Base-by-base conservation (phyloP, 2,888 invertebrate genomes). In the Choreutis nemorana region DNA sequence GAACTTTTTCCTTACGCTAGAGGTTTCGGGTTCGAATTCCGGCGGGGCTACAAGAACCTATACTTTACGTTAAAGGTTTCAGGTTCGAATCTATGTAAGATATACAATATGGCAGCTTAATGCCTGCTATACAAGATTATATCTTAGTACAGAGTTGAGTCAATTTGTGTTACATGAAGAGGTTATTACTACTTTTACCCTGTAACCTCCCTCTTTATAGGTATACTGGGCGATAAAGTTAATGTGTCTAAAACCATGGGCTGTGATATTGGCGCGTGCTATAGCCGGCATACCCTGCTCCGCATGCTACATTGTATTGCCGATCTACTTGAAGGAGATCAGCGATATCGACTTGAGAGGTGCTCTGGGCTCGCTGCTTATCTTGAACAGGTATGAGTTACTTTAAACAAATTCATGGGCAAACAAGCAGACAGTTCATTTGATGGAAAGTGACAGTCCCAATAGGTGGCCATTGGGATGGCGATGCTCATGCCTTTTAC, bases 271-370 rank as follows among this genome's bases (percentile, higher is more conserved):
- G 12, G 77, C 78, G 0, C 57, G 77, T 0, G 75, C 72, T 0
- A 51, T 78, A 1, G 77, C 75, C 1, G 77, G 77, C 1, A 64
- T 77, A 4, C 77, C 78, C 2, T 77, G 78, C 45, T 78, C 77
- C 0, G 70, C 77, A 0, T 77, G 78, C 55, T 78, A 77, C 55
- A 75, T 77, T 33, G 72, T 77, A 1, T 58, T 77, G 32, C 77
- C 77, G 0, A 75, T 77, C 27, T 78, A 78, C 44, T 38, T 78
- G 31, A 78, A 78, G 44, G 77, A 78, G 37, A 73, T 78, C 46
- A 75, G 75, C 22, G 78, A 78, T 31, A 72, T 71, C 3, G 75
- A 77, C 41, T 44, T 77, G 0, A 38, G 77, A 28, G 77, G 77
- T 0, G 73, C 72, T 0, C 29, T 77, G 8, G 77, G 77, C 0